These are phyloP conservation scores for Leptura quadrifasciata DNA, from an alignment of 2,888 invertebrate species.

Conservation along the genomic window DNA sequence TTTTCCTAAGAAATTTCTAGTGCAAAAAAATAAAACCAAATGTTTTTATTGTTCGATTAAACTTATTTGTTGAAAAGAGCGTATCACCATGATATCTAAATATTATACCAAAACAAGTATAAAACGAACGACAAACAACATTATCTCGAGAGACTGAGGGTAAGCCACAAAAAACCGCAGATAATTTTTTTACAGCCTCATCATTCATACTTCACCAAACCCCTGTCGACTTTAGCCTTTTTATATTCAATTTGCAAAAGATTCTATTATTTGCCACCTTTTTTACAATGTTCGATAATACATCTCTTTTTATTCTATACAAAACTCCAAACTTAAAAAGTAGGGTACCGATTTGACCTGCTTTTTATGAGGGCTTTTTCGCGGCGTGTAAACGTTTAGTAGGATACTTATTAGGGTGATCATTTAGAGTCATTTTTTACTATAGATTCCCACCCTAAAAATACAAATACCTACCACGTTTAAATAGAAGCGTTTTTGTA, in stretches of 20 bases:
- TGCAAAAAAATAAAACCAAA: background rate
- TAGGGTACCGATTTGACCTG: conserved; percentile 47
- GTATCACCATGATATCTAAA: conserved; percentile 17
- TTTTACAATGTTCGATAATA: conserved; percentile 32
- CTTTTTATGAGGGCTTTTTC: conserved; percentile 68
- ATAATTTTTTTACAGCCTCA: conserved; percentile 35
- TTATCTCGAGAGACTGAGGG: background rate
- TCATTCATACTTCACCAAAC: conserved; percentile 19
- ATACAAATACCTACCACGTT: conserved; percentile 57
- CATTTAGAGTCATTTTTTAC: conserved; percentile 68
- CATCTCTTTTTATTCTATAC: conserved; percentile 19
- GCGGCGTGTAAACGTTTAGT: conserved; percentile 68
- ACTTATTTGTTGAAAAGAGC: background rate
- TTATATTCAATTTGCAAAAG: conserved; percentile 39
- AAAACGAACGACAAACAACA: conserved; percentile 6
- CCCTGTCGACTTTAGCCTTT: conserved; percentile 15
- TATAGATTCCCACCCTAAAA: conserved; percentile 63
- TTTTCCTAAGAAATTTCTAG: background rate
- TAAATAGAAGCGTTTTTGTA: conserved; percentile 56
- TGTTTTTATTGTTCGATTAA: background rate
- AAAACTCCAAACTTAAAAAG: conserved; percentile 18
- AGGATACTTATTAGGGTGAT: conserved; percentile 60
- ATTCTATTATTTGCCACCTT: conserved; percentile 38
- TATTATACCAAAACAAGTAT: conserved; percentile 27
- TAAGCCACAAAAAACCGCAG: conserved; percentile 30